phyloP scores from a whole-genome alignment of 2,113 vertebrate species.

The Psophia crepitans region DNA sequence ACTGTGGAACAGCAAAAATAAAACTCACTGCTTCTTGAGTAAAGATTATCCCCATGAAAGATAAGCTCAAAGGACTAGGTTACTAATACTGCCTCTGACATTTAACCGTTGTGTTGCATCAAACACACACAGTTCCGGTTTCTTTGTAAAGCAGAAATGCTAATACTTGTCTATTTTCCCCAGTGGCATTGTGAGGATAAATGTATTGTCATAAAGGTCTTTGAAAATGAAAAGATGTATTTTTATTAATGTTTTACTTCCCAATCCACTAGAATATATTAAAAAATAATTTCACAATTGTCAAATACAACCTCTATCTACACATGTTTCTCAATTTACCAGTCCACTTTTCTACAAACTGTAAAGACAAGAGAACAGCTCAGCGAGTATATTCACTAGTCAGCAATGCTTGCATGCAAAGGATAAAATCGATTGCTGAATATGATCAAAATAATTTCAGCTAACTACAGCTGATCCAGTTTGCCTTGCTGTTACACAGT shows the following conservation, averaged over 20 bases:
- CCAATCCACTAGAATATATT: background rate
- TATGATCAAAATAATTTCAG: background rate
- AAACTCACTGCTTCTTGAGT: background rate
- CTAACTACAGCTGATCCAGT: background rate
- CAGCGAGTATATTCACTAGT: background rate
- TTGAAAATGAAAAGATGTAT: constrained; percentile 4
- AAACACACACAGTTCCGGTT: background rate
- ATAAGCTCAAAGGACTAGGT: background rate
- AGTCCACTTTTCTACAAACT: background rate
- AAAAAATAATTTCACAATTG: constrained; percentile 32
- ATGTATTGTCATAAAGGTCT: background rate
- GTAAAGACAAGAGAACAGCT: background rate
- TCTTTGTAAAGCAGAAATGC: background rate
- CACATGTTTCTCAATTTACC: background rate
- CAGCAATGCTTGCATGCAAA: background rate
- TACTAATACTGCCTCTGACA: background rate
- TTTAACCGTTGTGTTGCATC: background rate
- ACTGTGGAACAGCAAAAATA: background rate
- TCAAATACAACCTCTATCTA: background rate
- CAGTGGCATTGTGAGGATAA: background rate
- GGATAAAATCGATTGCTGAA: background rate
- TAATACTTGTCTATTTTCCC: background rate
- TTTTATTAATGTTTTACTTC: constrained; percentile 8
- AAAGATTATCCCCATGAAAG: constrained; percentile 3
- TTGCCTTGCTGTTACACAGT: background rate